Conservation (phyloP, 2,113 vertebrate species). For the Thymallus thymallus region DNA sequence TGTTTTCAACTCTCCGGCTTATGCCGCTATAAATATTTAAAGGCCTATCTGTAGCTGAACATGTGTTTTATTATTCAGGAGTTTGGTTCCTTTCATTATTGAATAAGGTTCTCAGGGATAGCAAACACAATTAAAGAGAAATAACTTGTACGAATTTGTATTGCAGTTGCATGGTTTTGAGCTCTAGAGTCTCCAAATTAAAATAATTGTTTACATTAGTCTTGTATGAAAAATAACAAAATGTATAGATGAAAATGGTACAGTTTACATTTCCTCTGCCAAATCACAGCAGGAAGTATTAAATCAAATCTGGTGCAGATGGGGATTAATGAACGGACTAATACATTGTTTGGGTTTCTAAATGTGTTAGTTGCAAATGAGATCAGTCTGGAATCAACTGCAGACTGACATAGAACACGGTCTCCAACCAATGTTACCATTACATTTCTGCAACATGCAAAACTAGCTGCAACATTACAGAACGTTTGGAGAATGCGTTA, state of each 20-base stretch:
- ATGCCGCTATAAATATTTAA: slow-evolving; percentile 60
- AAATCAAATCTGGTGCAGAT: slow-evolving; percentile 29
- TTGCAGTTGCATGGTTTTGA: slow-evolving; percentile 57
- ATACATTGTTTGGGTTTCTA: slow-evolving; percentile 19
- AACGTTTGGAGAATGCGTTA: slow-evolving; percentile 26
- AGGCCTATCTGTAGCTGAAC: slow-evolving; percentile 63
- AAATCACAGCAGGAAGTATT: slow-evolving; percentile 25
- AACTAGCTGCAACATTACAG: slow-evolving; percentile 4
- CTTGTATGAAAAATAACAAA: slow-evolving; percentile 30
- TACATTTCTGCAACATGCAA: slow-evolving; percentile 7
- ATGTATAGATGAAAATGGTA: slow-evolving; percentile 23
- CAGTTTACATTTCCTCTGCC: slow-evolving; percentile 34
- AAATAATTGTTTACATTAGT: slow-evolving; percentile 65
- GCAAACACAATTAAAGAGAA: slow-evolving; percentile 72
- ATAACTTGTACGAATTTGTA: slow-evolving; percentile 57
- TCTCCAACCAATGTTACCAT: slow-evolving; percentile 15
- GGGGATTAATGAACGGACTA: slow-evolving; percentile 41
- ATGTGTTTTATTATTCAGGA: slow-evolving; percentile 69
- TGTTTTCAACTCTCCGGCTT: slow-evolving; percentile 44
- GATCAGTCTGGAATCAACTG: slow-evolving; percentile 15
- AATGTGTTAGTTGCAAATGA: slow-evolving; percentile 24
- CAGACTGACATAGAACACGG: slow-evolving; percentile 36
- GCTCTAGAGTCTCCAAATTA: slow-evolving; percentile 44
- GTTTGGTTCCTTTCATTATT: slow-evolving; percentile 61
- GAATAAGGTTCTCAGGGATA: slow-evolving; percentile 78